phyloP scores from a whole-genome alignment of 2,797 vertebrate genomes.

The Cirrhinus molitorella region DNA sequence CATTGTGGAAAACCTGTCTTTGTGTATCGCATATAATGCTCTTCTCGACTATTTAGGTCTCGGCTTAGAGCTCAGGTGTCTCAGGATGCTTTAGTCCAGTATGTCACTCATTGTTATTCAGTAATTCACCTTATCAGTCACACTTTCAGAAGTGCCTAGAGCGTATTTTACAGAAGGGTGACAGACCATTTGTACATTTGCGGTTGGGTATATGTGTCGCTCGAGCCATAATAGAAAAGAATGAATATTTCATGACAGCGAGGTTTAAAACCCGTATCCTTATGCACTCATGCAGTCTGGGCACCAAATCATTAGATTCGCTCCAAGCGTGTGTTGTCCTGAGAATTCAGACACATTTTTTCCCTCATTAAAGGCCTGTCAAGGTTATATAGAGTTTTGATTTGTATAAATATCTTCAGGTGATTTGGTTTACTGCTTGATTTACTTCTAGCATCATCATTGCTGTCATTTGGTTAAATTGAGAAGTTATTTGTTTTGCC shows the following conservation, averaged over 20 bases:
- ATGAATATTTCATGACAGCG: slow-evolving; percentile 43
- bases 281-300: slow-evolving; percentile 14
- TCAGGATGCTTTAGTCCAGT: slow-evolving; percentile 27
- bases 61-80: slow-evolving; percentile 30
- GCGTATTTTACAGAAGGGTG: slow-evolving; percentile 32
- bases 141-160: slow-evolving; percentile 35
- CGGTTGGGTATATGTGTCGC: slow-evolving; percentile 7
- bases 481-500: slow-evolving; percentile 20
- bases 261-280: slow-evolving; percentile 5
- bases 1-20: slow-evolving; percentile 31
- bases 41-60: not conserved
- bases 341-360: slow-evolving; percentile 22
- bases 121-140: slow-evolving; percentile 44
- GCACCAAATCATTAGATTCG: slow-evolving; percentile 24
- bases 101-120: slow-evolving; percentile 50
- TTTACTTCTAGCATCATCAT: not conserved
- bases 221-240: slow-evolving; percentile 19
- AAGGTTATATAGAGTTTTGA: not conserved
- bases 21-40: not conserved
- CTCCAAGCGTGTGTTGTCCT: slow-evolving; percentile 12
- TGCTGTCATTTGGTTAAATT: slow-evolving; percentile 5
- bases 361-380: slow-evolving; percentile 5
- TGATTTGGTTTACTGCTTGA: not conserved
- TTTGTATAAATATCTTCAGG: slow-evolving; percentile 12
- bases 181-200: slow-evolving; percentile 24